These are phyloP conservation scores for Sylvia atricapilla DNA, from an alignment of 2,113 vertebrate genomes.

Conservation along the genomic window DNA sequence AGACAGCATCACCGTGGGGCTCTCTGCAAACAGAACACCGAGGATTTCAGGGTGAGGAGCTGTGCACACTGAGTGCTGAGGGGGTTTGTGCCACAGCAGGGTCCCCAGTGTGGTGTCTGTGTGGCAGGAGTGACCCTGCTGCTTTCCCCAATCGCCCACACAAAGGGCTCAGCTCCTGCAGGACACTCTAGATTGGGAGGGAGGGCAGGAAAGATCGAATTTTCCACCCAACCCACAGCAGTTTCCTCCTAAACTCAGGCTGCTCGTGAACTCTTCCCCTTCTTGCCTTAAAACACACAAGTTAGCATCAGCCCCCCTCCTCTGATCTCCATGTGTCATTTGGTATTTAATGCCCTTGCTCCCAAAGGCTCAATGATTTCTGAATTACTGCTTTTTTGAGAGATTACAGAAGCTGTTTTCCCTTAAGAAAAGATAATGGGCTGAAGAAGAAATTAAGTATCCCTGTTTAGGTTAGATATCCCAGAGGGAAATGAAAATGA, in stretches of 20 bases:
- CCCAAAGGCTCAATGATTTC: not conserved
- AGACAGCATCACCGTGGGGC: constrained; percentile 96
- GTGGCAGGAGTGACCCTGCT: rapidly evolving
- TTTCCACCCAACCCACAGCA: not conserved
- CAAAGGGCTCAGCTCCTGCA: not conserved
- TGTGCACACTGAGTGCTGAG: rapidly evolving
- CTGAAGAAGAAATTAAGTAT: not conserved
- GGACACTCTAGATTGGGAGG: rapidly evolving
- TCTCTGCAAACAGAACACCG: constrained; percentile 73
- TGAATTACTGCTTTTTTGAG: not conserved
- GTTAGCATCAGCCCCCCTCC: not conserved
- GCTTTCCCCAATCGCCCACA: not conserved
- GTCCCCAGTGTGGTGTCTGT: rapidly evolving
- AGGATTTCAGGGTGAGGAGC: not conserved
- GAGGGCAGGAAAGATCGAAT: rapidly evolving
- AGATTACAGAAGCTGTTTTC: not conserved
- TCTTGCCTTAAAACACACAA: not conserved
- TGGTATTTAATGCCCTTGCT: not conserved
- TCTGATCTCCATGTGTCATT: not conserved
- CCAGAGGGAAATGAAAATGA: not conserved
- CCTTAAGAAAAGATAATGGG: not conserved
- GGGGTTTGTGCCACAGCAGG: rapidly evolving
- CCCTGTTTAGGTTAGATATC: not conserved
- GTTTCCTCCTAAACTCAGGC: not conserved
- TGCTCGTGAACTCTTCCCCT: not conserved